These are phyloP conservation scores for Andrena dorsata DNA, from an alignment of 2,888 invertebrate genomes.

Conservation along the genomic window DNA sequence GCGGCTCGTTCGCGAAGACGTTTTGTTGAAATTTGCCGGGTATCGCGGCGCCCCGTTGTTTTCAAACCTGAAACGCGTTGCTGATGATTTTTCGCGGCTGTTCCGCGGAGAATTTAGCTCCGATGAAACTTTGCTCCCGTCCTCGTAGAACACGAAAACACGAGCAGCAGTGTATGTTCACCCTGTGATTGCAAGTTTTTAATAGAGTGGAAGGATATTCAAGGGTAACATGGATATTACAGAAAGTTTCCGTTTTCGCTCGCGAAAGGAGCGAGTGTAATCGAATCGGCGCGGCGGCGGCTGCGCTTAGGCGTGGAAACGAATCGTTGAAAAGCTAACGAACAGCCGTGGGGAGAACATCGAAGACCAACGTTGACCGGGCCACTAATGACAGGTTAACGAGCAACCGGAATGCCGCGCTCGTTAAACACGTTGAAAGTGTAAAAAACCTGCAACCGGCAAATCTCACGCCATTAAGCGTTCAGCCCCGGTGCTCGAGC, in stretches of 20 bases:
- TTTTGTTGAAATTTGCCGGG: conserved; percentile 20
- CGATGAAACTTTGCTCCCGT: not conserved
- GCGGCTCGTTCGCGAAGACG: conserved; percentile 27
- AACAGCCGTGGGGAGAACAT: conserved; percentile 38
- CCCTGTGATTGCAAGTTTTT: too few species aligned
- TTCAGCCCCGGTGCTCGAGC: conserved; percentile 26
- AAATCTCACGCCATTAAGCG: conserved; percentile 52
- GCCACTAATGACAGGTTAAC: conserved; percentile 72
- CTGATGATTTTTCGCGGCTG: not conserved
- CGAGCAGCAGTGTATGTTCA: not conserved
- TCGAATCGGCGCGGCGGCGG: conserved; percentile 11
- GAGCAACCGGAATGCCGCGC: conserved; percentile 59
- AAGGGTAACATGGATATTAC: not conserved
- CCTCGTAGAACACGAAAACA: not conserved
- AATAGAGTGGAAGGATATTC: too few species aligned
- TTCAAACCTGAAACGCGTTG: not conserved
- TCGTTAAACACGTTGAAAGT: conserved; percentile 70
- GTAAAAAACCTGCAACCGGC: conserved; percentile 33
- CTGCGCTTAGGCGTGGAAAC: conserved; percentile 20
- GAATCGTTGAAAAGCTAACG: conserved; percentile 42
- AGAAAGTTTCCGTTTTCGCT: not conserved
- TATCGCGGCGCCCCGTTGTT: conserved; percentile 9
- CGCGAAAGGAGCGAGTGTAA: not conserved
- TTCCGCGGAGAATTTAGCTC: not conserved
- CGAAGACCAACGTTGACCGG: conserved; percentile 60